Evolutionary conservation across 2,113 vertebrate species (phyloP).

Genomic region (Rhagologus leucostigma): DNA sequence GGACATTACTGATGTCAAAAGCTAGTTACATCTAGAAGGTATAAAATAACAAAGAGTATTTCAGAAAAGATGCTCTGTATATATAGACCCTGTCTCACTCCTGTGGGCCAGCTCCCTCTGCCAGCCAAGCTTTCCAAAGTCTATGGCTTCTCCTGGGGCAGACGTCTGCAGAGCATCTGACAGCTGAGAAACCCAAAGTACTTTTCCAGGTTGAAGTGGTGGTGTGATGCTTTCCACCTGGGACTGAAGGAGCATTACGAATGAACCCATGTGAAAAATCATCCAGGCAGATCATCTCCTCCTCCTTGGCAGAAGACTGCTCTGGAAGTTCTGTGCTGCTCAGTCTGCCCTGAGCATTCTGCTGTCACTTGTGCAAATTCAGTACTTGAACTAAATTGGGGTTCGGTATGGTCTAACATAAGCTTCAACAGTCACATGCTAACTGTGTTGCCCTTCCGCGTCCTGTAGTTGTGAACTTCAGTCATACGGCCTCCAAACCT

Average conservation of each 20-base stretch:
- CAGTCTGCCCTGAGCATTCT: background rate
- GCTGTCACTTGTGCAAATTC: background rate
- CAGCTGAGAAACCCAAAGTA: background rate
- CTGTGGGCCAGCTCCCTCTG: background rate
- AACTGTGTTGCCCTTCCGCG: background rate
- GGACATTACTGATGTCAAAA: background rate
- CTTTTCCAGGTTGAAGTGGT: background rate
- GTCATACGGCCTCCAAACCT: background rate
- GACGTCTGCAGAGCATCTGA: background rate
- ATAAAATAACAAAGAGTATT: slow-evolving; percentile 14
- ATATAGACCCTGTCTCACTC: background rate
- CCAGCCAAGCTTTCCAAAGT: background rate
- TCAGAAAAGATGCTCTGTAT: background rate
- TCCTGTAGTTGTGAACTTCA: background rate
- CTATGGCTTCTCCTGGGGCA: background rate
- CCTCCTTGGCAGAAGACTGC: background rate
- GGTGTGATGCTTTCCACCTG: background rate
- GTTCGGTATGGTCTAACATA: background rate
- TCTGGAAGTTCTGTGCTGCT: background rate
- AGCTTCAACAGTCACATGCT: background rate
- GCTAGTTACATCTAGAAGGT: background rate
- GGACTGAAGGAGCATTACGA: background rate
- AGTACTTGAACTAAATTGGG: background rate
- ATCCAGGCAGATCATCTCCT: background rate
- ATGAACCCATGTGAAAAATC: background rate